Evolutionary conservation across 2,797 vertebrate species (phyloP), one percentile per base, ranked within the genome.

Genomic region (Tenualosa thibaudeaui): DNA sequence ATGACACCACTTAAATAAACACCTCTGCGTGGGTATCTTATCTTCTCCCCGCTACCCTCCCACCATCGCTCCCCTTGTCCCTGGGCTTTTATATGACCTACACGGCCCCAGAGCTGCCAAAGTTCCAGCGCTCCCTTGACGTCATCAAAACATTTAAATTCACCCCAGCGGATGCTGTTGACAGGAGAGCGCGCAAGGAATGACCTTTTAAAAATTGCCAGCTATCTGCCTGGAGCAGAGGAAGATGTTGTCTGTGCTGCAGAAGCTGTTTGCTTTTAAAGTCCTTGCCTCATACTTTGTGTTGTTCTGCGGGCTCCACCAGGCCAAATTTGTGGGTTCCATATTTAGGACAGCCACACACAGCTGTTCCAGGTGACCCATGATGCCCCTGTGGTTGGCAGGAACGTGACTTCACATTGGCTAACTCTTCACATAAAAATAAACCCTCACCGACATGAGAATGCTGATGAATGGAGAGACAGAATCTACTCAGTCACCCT

Each of bases 81-180:
- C 43, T 13, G 89, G 83, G 89, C 87, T 91, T 89, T 88, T 87
- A 92, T 93, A 89, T 88, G 89, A 92, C 88, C 90, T 92, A 87
- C 89, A 86, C 82, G 90, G 90, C 85, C 87, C 91, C 12, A 93
- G 93, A 90, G 87, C 89, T 87, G 91, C 89, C 87, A 91, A 3
- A 81, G 91, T 93, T 95, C 93, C 93, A 92, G 88, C 85, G 90
- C 89, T 88, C 89, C 89, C 91, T 90, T 96, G 96, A 96, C 94
- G 95, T 97, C 96, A 96, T 65, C 51, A 90, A 92, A 92, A 91
- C 92, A 91, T 93, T 95, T 95, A 93, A 96, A 95, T 96, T 96
- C 94, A 94, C 92, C 93, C 88, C 90, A 90, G 87, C 54, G 96
- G 94, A 95, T 95, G 93, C 93, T 94, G 95, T 87, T 95, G 96